Evolutionary conservation across 2,888 invertebrate genomes (phyloP).

Genomic region (Tenthredo scrophulariae): DNA sequence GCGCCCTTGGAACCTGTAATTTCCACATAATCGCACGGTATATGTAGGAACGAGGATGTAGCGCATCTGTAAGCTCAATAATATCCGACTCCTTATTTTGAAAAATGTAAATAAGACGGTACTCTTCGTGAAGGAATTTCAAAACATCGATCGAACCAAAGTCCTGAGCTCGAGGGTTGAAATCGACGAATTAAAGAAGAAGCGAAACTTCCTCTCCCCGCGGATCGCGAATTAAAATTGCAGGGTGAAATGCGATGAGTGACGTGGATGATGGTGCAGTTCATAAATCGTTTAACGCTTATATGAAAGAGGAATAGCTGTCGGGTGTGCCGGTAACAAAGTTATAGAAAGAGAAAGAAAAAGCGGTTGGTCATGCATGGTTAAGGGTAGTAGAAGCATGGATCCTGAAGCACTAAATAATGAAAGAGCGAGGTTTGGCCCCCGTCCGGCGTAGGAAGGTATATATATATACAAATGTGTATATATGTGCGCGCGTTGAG

Average conservation of each 20-base stretch:
- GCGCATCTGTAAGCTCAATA: too few species aligned
- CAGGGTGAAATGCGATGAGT: background rate
- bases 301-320: background rate
- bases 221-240: background rate
- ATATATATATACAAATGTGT: too few species aligned
- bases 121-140: too few species aligned
- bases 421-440: slow-evolving; percentile 77
- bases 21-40: too few species aligned
- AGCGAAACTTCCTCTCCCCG: background rate
- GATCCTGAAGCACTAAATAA: slow-evolving; percentile 74
- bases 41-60: too few species aligned
- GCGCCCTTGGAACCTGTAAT: too few species aligned
- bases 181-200: too few species aligned
- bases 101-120: too few species aligned
- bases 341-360: slow-evolving; percentile 17
- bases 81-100: too few species aligned
- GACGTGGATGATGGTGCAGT: background rate
- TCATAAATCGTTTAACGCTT: background rate
- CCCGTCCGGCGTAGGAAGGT: slow-evolving; percentile 62
- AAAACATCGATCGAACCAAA: too few species aligned
- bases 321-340: background rate
- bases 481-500: slow-evolving; percentile 19
- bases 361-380: slow-evolving; percentile 17
- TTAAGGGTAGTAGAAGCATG: slow-evolving; percentile 25
- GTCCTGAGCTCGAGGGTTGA: too few species aligned